These are phyloP conservation scores for Sipha flava DNA, from an alignment of 1,140 invertebrate species.

Conservation along the genomic window DNA sequence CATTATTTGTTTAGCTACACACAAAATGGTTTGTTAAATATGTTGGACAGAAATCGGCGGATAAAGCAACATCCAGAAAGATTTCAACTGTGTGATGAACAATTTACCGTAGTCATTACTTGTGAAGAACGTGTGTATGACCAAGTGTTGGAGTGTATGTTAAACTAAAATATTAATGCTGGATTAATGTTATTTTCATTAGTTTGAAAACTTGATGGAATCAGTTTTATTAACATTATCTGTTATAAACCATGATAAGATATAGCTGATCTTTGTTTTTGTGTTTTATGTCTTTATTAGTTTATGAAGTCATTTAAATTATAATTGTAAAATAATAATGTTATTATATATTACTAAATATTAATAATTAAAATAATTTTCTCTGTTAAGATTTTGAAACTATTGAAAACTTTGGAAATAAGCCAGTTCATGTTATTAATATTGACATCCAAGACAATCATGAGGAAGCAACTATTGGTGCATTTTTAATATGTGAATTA, in stretches of 20 bases:
- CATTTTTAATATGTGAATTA: conserved; percentile 95
- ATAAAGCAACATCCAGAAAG: conserved; percentile 92
- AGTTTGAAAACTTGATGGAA: too few relatives aligned
- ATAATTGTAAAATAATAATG: not conserved
- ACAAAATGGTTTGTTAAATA: conserved; percentile 96
- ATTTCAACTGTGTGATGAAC: conserved; percentile 83
- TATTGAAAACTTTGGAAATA: conserved; percentile 55
- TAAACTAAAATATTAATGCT: too few relatives aligned
- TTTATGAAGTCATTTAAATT: too few relatives aligned
- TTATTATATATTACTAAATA: not conserved
- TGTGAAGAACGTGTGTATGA: conserved; percentile 99
- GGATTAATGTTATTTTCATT: too few relatives aligned
- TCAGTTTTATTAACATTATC: too few relatives aligned
- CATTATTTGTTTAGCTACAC: conserved; percentile 65
- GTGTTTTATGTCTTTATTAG: too few relatives aligned
- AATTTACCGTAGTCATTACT: conserved; percentile 94
- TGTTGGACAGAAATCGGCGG: conserved; percentile 93
- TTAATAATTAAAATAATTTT: not conserved
- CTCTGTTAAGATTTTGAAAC: conserved; percentile 44
- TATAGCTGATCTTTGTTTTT: too few relatives aligned
- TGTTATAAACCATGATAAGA: too few relatives aligned
- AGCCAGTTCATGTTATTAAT: conserved; percentile 93
- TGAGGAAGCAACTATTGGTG: conserved; percentile 98
- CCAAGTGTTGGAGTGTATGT: conserved; percentile 59
- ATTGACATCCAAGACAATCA: conserved; percentile 99